These are phyloP conservation scores for Andricus grossulariae DNA, from an alignment of 1,140 invertebrate species.

Conservation along the genomic window DNA sequence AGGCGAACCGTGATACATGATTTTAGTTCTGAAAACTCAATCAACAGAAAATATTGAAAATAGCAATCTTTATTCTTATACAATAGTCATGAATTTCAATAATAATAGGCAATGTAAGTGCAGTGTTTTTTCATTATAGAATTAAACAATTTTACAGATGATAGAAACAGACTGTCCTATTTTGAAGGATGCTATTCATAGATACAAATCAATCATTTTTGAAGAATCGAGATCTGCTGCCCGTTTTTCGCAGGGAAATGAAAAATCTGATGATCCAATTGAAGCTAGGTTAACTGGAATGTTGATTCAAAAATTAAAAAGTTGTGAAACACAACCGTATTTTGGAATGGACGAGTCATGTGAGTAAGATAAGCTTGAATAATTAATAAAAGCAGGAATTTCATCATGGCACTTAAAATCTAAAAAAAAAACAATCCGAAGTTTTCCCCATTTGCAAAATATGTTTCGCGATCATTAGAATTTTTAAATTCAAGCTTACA, in stretches of 20 bases:
- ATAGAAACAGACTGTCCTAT: conserved; percentile 75
- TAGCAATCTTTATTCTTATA: too few species aligned
- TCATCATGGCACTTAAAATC: not conserved
- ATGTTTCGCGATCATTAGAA: too few species aligned
- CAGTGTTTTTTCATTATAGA: too few species aligned
- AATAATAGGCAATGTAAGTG: too few species aligned
- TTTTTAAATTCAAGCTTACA: too few species aligned
- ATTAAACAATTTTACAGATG: conserved; percentile 51
- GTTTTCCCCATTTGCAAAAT: too few species aligned
- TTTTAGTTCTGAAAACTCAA: too few species aligned
- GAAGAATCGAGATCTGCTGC: conserved; percentile 62
- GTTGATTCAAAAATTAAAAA: conserved; percentile 1
- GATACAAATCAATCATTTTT: conserved; percentile 75
- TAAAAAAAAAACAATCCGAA: too few species aligned
- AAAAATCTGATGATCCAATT: not conserved
- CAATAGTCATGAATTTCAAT: too few species aligned
- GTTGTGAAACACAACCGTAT: conserved; percentile 17
- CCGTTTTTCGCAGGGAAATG: conserved; percentile 38
- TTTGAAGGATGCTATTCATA: conserved; percentile 76
- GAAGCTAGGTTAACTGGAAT: not conserved
- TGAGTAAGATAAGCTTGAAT: conserved; percentile 14
- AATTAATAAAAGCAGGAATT: conserved; percentile 9
- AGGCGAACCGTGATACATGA: too few species aligned
- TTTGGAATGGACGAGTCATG: conserved; percentile 31
- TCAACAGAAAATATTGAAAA: too few species aligned